These are phyloP conservation scores for Galemys pyrenaicus DNA, from an alignment of 2,113 vertebrate species.

Conservation along the genomic window DNA sequence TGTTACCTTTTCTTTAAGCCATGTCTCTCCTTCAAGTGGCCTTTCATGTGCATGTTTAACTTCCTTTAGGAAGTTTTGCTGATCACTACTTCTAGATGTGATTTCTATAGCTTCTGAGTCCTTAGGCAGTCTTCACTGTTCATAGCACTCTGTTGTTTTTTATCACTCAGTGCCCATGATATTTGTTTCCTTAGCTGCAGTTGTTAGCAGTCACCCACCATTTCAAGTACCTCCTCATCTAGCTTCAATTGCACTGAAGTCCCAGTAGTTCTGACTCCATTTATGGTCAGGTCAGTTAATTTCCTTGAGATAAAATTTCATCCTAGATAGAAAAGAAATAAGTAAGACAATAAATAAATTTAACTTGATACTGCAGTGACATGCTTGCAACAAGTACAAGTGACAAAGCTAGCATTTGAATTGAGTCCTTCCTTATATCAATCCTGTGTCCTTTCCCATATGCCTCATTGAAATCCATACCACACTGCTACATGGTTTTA, in stretches of 20 bases:
- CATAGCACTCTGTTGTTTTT: background rate
- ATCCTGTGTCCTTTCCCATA: background rate
- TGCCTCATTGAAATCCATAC: background rate
- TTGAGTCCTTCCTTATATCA: background rate
- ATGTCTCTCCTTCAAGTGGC: background rate
- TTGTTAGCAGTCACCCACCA: background rate
- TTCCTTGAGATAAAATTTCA: slow-evolving; percentile 48
- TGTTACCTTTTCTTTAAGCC: background rate
- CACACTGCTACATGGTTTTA: background rate
- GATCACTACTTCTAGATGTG: background rate
- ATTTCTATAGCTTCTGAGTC: background rate
- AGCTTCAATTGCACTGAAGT: background rate
- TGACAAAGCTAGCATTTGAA: slow-evolving; percentile 28
- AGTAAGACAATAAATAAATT: slow-evolving; percentile 54
- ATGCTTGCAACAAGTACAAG: background rate
- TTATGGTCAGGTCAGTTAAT: slow-evolving; percentile 37
- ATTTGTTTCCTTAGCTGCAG: background rate
- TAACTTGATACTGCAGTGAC: slow-evolving; percentile 12
- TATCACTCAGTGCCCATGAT: background rate
- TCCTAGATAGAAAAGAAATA: slow-evolving; percentile 27
- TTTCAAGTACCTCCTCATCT: slow-evolving; percentile 17
- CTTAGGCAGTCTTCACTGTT: background rate
- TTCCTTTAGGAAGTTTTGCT: background rate
- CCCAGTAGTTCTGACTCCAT: background rate
- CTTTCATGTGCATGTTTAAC: background rate